Evolutionary conservation across 2,888 invertebrate genomes (phyloP), one percentile per base, ranked within the genome.

Genomic region (Liopterus haemorrhoidalis): DNA sequence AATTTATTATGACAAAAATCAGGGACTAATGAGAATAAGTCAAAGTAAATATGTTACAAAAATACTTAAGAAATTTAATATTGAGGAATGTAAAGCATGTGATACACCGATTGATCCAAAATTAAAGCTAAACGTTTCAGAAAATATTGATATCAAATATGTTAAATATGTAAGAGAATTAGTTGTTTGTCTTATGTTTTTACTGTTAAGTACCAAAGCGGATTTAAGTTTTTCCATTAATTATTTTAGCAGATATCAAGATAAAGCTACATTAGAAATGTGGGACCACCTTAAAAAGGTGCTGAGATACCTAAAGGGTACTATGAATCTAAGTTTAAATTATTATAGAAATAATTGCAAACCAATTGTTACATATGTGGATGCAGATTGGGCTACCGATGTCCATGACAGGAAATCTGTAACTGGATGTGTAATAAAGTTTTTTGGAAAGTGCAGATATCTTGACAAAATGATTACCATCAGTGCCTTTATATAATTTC

Each of bases 331-430:
- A 32, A 24, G 16, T 18, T 15, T 14, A 15, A 11, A 14, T 24
- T 41, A 20, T 21, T 14, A 11, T 32, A 24, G 3, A 16, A 18
- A 2, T 16, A 32, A 15, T 21, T 43, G 9, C 21, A 18, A 4
- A 41, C 11, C 5, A 12, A 11, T 9, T 38, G 2, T 16, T 25
- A 12, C 31, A 30, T 45, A 25, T 31, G 28, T 44, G 30, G 49
- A 49, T 36, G 32, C 51, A 8, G 48, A 51, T 45, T 49, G 49
- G 49, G 47, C 22, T 14, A 43, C 44, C 18, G 47, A 51, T 33
- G 8, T n/a, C n/a, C 18, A 11, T 28, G 51, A 51, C 22, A 15
- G 49, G 11, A 51, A 43, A 46, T 49, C 41, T 21, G 41, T 43
- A 9, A 33, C 46, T 14, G 40, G 46, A 28, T 45, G 28, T 41